Base-by-base conservation (phyloP, 2,797 vertebrate genomes). In the Catamblyrhynchus diadema region DNA sequence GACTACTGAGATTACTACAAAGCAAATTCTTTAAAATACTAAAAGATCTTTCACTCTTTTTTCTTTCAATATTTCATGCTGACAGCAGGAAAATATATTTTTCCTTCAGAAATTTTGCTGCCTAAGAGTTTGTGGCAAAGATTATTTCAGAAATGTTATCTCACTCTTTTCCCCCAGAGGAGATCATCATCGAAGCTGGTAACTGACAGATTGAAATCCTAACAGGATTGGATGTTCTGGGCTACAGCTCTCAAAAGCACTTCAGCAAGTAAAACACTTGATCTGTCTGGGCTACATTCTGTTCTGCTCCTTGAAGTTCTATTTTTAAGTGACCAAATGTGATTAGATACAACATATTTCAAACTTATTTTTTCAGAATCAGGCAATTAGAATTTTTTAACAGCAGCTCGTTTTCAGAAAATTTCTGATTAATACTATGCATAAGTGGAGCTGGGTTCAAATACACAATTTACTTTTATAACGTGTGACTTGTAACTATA, bases 401-500 rank as follows among this genome's bases (percentile, higher is more conserved):
- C 8, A 37, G 12, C 6, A 44, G 37, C 10, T 2, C 10, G 4
- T 21, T 32, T 51, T 9, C 11, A 47, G 18, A 56, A 86, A 56
- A 56, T 14, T 60, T 75, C 10, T 75, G 25, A 56, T 47, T 50
- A 60, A 3, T 25, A 35, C 2, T 72, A 11, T 56, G 9, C 5
- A 16, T 51, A 51, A 14, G 21, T 14, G 30, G 32, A 60, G 2
- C 2, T 79, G 13, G 2, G 8, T 64, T 93, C 18, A 60, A 56
- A 53, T 35, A 5, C 2, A 12, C 3, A 13, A 57, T 66, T 81
- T 41, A 53, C 9, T 25, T 56, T 39, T 17, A 14, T 25, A 69
- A 27, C 3, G 11, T 0, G 0, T 45, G 12, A 39, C 14, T 59
- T 53, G 4, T 39, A n/a, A 33, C 14, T 20, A 8, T 9, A 37